A percentile compares a stretch with the other conserved stretches of the same genome.
phyloP scores from a whole-genome alignment of 2,113 vertebrate species.

The Irena cyanogastra region DNA sequence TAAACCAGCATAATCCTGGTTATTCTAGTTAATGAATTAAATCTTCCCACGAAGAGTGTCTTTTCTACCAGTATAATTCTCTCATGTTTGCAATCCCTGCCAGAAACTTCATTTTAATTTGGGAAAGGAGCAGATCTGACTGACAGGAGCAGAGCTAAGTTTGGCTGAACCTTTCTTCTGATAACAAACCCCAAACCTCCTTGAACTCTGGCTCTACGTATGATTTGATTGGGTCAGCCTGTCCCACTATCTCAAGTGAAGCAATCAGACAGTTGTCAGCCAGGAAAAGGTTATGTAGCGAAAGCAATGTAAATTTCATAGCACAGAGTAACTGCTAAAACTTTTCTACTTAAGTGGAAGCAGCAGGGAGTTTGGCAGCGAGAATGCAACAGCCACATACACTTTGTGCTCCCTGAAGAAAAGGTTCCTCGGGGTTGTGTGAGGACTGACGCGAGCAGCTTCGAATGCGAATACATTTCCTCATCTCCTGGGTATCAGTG shows the following conservation, averaged over 20 bases:
- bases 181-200: background rate
- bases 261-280: background rate
- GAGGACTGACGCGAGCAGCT: background rate
- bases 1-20: background rate
- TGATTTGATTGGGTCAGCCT: background rate
- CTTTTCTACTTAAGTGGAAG: background rate
- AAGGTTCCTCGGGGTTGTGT: background rate
- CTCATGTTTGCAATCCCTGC: background rate
- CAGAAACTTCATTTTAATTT: background rate
- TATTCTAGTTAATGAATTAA: background rate
- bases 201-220: background rate
- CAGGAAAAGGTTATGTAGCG: background rate
- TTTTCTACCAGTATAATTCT: background rate
- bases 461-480: background rate
- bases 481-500: background rate
- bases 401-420: background rate
- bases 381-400: background rate
- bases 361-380: background rate
- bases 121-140: background rate
- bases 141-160: background rate
- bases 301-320: constrained; percentile 1
- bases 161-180: background rate
- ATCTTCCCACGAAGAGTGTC: background rate
- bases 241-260: background rate
- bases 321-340: background rate